Evolutionary conservation across 2,888 invertebrate genomes (phyloP).

Genomic region (Operophtera brumata): DNA sequence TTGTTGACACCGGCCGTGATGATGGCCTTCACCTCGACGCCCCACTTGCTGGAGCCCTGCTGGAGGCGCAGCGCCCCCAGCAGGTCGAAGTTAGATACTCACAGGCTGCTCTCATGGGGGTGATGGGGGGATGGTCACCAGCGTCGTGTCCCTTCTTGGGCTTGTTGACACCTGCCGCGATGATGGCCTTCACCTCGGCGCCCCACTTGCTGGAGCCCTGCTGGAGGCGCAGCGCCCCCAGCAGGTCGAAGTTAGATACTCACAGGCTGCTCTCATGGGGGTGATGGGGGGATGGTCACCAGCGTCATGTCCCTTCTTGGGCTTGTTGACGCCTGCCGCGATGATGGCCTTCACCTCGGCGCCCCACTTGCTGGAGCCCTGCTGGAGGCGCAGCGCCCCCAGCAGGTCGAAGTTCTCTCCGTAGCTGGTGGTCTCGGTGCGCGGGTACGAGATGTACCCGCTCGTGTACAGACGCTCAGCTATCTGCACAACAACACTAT

Average conservation of each 20-base stretch:
- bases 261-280: conserved; percentile 91
- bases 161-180: too few relatives aligned
- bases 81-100: too few relatives aligned
- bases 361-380: conserved; percentile 88
- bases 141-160: too few relatives aligned
- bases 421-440: conserved; percentile 98
- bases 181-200: too few relatives aligned
- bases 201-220: too few relatives aligned
- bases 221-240: too few relatives aligned
- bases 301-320: conserved; percentile 94
- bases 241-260: too few relatives aligned
- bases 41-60: too few relatives aligned
- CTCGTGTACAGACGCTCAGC: conserved; percentile 95
- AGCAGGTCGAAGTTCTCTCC: conserved; percentile 95
- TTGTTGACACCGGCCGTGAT: too few relatives aligned
- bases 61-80: too few relatives aligned
- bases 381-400: conserved; percentile 86
- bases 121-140: too few relatives aligned
- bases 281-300: conserved; percentile 99
- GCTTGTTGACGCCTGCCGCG: conserved; percentile 86
- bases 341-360: conserved; percentile 86
- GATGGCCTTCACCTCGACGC: too few relatives aligned
- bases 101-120: conserved; percentile 94
- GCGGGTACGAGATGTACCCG: conserved; percentile 98
- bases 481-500: conserved; percentile 43